These are phyloP conservation scores for Macquaria australasica DNA, from an alignment of 2,113 vertebrate species.

Conservation along the genomic window DNA sequence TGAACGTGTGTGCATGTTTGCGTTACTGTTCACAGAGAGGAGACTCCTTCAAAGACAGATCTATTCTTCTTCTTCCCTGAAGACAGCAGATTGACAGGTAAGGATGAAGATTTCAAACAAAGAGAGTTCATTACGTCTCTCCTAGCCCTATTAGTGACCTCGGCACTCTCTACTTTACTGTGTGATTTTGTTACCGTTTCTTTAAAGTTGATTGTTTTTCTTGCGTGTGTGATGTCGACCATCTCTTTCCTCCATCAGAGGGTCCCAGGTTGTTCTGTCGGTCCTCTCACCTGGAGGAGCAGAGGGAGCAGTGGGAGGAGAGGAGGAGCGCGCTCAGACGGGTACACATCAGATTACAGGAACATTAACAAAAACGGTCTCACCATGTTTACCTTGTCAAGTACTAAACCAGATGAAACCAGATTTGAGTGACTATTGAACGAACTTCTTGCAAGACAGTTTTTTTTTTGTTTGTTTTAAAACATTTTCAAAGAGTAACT, in stretches of 20 bases:
- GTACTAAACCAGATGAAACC: not conserved
- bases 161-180: not conserved
- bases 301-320: slow-evolving; percentile 88
- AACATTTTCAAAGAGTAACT: no score
- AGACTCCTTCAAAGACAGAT: slow-evolving; percentile 52
- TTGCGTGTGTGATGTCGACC: not conserved
- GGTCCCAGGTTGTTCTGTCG: slow-evolving; percentile 89
- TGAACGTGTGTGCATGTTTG: slow-evolving; percentile 6
- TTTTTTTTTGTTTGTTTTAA: no score
- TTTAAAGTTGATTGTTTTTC: not conserved
- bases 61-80: slow-evolving; percentile 90
- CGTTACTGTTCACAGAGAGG: slow-evolving; percentile 69
- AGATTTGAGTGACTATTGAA: no score
- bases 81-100: slow-evolving; percentile 90
- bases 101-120: not conserved
- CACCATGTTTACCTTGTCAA: not conserved
- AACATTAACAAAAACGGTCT: not conserved
- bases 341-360: slow-evolving; percentile 47
- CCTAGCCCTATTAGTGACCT: not conserved
- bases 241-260: slow-evolving; percentile 63
- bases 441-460: no score
- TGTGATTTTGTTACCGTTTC: not conserved
- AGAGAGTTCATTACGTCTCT: not conserved
- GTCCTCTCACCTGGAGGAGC: slow-evolving; percentile 78
- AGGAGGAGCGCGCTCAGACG: slow-evolving; percentile 76